Evolutionary conservation across 2,888 invertebrate genomes (phyloP).

Genomic region (Aquatica leii): DNA sequence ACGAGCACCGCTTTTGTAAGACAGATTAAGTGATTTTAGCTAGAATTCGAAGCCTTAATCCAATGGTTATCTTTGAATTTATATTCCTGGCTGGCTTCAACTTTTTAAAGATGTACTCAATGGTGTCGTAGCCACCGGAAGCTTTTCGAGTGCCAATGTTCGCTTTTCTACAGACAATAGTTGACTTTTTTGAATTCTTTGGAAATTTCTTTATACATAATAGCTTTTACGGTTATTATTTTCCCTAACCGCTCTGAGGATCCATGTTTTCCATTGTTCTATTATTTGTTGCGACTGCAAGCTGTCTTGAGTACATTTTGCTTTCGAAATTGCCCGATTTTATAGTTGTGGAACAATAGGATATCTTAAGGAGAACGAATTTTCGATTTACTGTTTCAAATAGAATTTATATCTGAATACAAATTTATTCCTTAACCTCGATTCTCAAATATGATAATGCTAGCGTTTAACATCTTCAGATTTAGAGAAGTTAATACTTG

Average conservation of each 20-base stretch:
- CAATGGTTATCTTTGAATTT: constrained; percentile 37
- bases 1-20: constrained; percentile 30
- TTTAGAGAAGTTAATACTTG: neutral
- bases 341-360: constrained; percentile 22
- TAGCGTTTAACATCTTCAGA: neutral
- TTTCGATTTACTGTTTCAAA: constrained; percentile 13
- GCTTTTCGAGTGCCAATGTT: constrained; percentile 41
- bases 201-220: constrained; percentile 30
- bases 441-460: neutral
- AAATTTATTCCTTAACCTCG: constrained; percentile 11
- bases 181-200: constrained; percentile 22
- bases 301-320: constrained; percentile 24
- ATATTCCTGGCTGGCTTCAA: constrained; percentile 29
- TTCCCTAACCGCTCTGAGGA: constrained; percentile 22
- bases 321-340: constrained; percentile 23
- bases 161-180: constrained; percentile 37
- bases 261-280: constrained; percentile 30
- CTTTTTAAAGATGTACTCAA: constrained; percentile 31
- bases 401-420: constrained; percentile 13
- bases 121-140: constrained; percentile 39
- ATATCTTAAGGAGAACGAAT: constrained; percentile 16
- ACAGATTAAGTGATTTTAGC: constrained; percentile 36
- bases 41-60: constrained; percentile 26
- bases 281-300: constrained; percentile 31
- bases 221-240: constrained; percentile 36